Evolutionary conservation across 2,888 invertebrate genomes (phyloP), one percentile per base, ranked within the genome.

Genomic region (Cecidostiba fungosa): DNA sequence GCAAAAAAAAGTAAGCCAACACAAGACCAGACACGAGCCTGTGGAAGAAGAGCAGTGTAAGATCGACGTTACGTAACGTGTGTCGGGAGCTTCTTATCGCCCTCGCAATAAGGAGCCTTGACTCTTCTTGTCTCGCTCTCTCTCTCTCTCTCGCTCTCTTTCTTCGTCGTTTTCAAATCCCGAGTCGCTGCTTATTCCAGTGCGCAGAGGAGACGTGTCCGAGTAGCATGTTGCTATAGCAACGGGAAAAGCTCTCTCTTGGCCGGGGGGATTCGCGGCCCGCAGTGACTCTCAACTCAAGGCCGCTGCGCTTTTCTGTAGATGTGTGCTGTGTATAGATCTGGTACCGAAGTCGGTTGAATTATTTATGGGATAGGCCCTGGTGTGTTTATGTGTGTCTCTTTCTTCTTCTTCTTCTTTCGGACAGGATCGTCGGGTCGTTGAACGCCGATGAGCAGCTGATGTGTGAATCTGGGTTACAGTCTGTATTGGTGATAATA

Each of bases 151-250:
- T 50, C 81, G 66, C 54, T n/a, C 69, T 78, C 69, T 50, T 12
- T 72, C 70, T 70, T 70, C 54, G 83, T 81, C 85, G 83, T 85
- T 87, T 85, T 87, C 85, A 77, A 87, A 85, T 87, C 85, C 87
- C 85, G 77, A 87, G 87, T 77, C 85, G 77, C 82, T 80, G 77
- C 87, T 87, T 86, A 84, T 85, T 83, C 84, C 81, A 69, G 73
- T 36, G 50, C n/a, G 43, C 83, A 81, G 77, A 86, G 88, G 87
- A 89, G 90, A 89, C 89, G 89, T 90, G 90, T 89, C 90, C 90
- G 89, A 90, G 90, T 87, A 88, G 85, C 88, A 80, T 81, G 90
- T 90, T 90, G 88, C 90, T 87, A 90, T 90, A 88, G 90, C 88
- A 88, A 91, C 86, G 70, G 62, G 54, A 59, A 59, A 23, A 59